Evolutionary conservation across 2,113 vertebrate species (phyloP), one percentile per base, ranked within the genome.

Genomic region (Sardina pilchardus): DNA sequence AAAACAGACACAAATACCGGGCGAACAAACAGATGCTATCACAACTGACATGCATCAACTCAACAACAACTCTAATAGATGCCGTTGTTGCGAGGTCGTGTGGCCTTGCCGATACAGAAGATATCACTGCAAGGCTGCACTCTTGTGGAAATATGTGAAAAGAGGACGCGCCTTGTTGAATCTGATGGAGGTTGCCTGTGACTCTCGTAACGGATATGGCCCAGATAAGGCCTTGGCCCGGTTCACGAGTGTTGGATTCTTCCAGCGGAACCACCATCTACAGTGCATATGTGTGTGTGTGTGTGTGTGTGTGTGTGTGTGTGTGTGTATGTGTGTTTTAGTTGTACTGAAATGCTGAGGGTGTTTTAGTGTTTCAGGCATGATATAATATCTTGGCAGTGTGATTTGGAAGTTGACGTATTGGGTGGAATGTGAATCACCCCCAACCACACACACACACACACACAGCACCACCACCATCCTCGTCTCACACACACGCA

Each of bases 321-420:
- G n/a, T 30, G 63, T 71, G 63, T 71, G 26, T 71, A 6, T 30
- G n/a, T 71, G n/a, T 71, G n/a, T 71, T 78, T 34, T 78, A 19
- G 71, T 34, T 78, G 36, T 78, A 19, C 71, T 19, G 14, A 78
- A 30, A 78, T 36, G 71, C 34, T 78, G 10, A 78, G 30, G 71
- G 71, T 78, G 71, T 78, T 34, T 34, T 78, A 78, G 71, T 78
- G 71, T 78, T 78, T 78, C 34, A 78, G 34, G 26, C 71, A 78
- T 78, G 71, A 78, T 36, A 78, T 78, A 78, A 78, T 78, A 78
- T 78, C 71, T 78, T 78, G 26, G 71, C 71, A 78, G 71, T 78
- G 71, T 34, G 14, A 34, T 78, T 36, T 78, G 71, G 71, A 78
- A 78, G 71, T 36, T 78, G 71, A 78, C 34, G 71, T 78, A 78